These are phyloP conservation scores for Podarcis raffonei DNA, from an alignment of 2,113 vertebrate genomes.

Conservation along the genomic window DNA sequence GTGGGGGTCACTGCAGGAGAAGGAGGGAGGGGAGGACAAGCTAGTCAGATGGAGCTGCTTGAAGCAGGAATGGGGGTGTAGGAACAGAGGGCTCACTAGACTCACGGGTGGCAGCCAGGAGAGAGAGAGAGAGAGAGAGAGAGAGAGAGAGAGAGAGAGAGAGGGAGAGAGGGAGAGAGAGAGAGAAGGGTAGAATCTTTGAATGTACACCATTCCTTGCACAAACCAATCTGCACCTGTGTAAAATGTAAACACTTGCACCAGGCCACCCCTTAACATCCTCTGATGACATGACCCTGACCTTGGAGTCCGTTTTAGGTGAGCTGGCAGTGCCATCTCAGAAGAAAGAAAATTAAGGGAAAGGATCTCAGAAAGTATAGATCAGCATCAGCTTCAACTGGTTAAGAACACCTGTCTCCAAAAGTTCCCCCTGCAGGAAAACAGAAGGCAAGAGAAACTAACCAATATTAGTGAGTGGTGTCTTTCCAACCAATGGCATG, in stretches of 20 bases:
- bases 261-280: neutral
- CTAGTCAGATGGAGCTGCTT: conserved; percentile 50
- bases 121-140: neutral
- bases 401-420: neutral
- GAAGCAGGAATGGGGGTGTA: conserved; percentile 31
- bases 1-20: conserved; percentile 82
- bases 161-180: neutral
- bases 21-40: conserved; percentile 54
- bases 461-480: conserved; percentile 85
- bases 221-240: neutral
- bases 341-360: neutral
- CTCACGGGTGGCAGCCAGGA: conserved; percentile 6
- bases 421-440: rapidly evolving
- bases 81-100: conserved; percentile 19
- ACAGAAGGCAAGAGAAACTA: conserved; percentile 44
- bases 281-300: neutral
- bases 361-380: neutral
- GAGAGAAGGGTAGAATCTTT: neutral
- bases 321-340: neutral
- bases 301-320: neutral
- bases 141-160: neutral
- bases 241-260: neutral
- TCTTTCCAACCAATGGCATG: conserved; percentile 82
- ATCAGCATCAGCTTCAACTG: no score
- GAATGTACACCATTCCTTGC: neutral